Evolutionary conservation across 1,140 invertebrate genomes (phyloP), one percentile per base, ranked within the genome.

Genomic region (Ceratoteleas bidentatus): DNA sequence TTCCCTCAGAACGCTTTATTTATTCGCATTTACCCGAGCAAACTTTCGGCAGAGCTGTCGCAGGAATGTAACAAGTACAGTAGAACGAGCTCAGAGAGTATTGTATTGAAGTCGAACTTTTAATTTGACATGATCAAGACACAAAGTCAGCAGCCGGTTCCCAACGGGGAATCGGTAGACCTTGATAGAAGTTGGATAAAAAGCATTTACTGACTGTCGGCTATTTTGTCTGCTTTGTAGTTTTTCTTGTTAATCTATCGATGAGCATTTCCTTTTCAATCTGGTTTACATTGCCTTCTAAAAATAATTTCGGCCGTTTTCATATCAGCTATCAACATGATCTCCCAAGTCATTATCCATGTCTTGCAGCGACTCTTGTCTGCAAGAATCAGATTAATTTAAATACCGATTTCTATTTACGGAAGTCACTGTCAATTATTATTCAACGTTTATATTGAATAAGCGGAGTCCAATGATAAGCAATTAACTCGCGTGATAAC

Each of bases 81-180:
- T 10, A 66, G n/a, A 58, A 73, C 69, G 80, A 82, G 80, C 77
- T 81, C 79, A 56, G 72, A 33, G 62, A 81, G 78, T 79, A 83
- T 83, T 81, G 81, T 76, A 75, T 80, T 68, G 79, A 60, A 84
- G 76, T 84, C 76, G 84, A 85, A 85, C 75, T 85, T 85, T 85
- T 85, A 85, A 85, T 84, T 83, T 80, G 82, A 85, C 84, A 82
- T 70, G 76, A 81, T 69, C 72, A 78, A 81, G 76, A 85, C 82
- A 82, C 69, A 76, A 84, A 85, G 80, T 83, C 77, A 70, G 72
- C 64, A 77, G 56, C 70, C 62, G 62, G 69, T 66, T 68, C 76
- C 34, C 69, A 54, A 75, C 61, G 16, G 70, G 52, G 53, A 70
- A 77, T 77, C 66, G 78, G 69, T 57, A 49, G 56, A 77, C 70